Conservation (phyloP, 2,797 vertebrate genomes). For the Hafferia zeledoni region DNA sequence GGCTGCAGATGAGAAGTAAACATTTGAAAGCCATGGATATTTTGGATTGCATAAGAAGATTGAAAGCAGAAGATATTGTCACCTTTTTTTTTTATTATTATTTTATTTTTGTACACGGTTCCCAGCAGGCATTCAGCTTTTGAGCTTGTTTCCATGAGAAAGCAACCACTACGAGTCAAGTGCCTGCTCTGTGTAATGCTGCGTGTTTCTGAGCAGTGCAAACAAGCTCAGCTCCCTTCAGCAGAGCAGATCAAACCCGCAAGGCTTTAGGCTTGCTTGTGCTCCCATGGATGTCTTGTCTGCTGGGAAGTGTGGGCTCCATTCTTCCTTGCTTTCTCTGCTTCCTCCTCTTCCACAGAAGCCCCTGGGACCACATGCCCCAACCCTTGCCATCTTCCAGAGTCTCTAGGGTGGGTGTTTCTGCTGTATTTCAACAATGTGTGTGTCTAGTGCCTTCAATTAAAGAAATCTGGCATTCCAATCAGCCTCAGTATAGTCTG, state of each 20-base stretch:
- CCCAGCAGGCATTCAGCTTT: background rate
- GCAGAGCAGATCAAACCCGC: background rate
- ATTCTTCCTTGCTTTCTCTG: background rate
- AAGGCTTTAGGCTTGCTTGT: background rate
- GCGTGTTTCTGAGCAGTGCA: background rate
- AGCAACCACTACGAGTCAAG: background rate
- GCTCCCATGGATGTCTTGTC: background rate
- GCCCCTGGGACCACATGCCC: background rate
- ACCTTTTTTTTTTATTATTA: background rate
- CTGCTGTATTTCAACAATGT: background rate
- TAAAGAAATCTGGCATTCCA: background rate
- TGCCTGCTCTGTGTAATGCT: background rate
- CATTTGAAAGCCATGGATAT: background rate
- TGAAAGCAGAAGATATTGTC: background rate
- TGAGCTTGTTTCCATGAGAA: background rate
- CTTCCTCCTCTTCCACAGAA: background rate
- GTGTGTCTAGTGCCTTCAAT: background rate
- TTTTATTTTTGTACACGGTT: background rate
- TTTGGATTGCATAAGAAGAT: background rate
- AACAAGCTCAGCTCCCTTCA: background rate
- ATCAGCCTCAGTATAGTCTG: background rate
- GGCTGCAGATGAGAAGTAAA: background rate
- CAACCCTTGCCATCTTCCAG: background rate
- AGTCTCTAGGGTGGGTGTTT: background rate
- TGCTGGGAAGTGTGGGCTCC: background rate